These are phyloP conservation scores for Babylonia areolata DNA, from an alignment of 1,140 invertebrate genomes.

Conservation along the genomic window DNA sequence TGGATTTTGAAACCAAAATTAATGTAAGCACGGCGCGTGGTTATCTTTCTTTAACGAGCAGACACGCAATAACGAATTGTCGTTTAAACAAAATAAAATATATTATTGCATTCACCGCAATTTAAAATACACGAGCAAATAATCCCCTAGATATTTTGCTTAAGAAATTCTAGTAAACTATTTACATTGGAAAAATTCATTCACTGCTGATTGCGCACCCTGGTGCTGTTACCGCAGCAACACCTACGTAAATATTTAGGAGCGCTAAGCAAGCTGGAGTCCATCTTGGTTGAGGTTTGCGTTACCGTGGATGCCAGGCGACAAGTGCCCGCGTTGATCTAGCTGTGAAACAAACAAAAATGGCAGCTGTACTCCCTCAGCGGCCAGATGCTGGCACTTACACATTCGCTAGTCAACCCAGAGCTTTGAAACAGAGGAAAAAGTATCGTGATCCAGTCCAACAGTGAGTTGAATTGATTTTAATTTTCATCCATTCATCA, in stretches of 20 bases:
- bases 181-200: neutral
- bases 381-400: conserved; percentile 77
- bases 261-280: conserved; percentile 21
- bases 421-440: conserved; percentile 76
- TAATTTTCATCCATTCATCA: no score
- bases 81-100: neutral
- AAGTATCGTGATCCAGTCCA: conserved; percentile 71
- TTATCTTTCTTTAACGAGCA: neutral
- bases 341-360: conserved; percentile 18
- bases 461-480: neutral
- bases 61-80: neutral
- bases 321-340: conserved; percentile 14
- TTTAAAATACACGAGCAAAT: no score
- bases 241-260: conserved; percentile 50
- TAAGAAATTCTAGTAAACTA: no score
- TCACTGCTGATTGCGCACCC: conserved; percentile 20
- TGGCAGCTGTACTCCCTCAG: conserved; percentile 48
- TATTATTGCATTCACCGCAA: neutral
- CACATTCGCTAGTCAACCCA: conserved; percentile 80
- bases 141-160: no score
- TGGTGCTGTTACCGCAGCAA: conserved; percentile 36
- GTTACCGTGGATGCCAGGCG: conserved; percentile 27
- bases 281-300: conserved; percentile 28
- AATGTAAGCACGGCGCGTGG: no score
- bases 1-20: neutral